Base-by-base conservation (phyloP, 1,140 invertebrate genomes). In the Drosophila chauvacae region DNA sequence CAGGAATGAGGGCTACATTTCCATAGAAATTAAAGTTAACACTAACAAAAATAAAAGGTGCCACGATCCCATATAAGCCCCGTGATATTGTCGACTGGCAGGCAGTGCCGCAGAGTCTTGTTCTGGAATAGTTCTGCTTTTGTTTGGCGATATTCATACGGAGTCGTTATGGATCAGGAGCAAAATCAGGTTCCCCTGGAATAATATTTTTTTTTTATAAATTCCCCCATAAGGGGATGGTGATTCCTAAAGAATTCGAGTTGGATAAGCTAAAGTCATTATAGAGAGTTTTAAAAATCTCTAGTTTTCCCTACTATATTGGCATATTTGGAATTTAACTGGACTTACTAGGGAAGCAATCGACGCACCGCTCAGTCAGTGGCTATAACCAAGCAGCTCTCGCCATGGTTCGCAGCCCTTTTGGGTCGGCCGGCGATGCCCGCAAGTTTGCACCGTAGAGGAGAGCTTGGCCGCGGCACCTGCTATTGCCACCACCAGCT, bases 341-440 rank as follows among this genome's bases (percentile, higher is more conserved):
- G 55, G 10, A 2, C 37, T 1, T 13, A 41, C 23, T 30, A 33
- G 33, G 18, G 11, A 60, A 64, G 28, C 37, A 13, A 42, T 28
- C 28, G 56, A 44, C 14, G 20, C 33, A 23, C 14, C 20, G 37
- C 18, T 55, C 18, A 23, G 28, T 18, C 41, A 33, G 16, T 59
- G 35, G 23, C 26, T 33, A 33, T 33, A 47, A 18, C 51, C 14
- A 20, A 55, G 33, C 20, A 56, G 35, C 14, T 56, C 20, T 68
- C 42, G 30, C 26, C 35, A 59, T 72, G 41, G 69, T 71, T 44
- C 28, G 68, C 33, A 48, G 55, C 58, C 33, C 57, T 69, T 69
- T 47, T 51, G 62, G 65, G 65, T 70, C 66, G 69, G 26, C 44
- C 66, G 69, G 26, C 51, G 23, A 72, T 72, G 69, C 69, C 44